Evolutionary conservation across 2,797 vertebrate species (phyloP).

Genomic region (Acanthopagrus latus): DNA sequence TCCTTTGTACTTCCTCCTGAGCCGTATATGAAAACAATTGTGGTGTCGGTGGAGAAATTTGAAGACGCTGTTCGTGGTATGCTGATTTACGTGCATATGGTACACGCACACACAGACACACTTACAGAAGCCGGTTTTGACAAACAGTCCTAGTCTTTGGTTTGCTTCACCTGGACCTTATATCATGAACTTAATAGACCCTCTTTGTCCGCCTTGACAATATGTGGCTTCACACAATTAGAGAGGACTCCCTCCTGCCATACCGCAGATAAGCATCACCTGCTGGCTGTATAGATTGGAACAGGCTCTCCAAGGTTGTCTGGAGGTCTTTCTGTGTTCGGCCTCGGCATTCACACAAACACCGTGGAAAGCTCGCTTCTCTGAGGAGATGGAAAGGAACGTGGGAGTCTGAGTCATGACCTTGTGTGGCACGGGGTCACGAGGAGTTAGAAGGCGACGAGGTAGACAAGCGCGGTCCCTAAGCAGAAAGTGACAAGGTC

Average conservation of each 20-base stretch:
- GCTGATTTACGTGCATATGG: constrained; percentile 7
- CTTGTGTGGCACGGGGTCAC: constrained; percentile 65
- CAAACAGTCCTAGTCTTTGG: constrained; percentile 48
- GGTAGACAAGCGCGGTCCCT: constrained; percentile 26
- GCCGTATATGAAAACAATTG: constrained; percentile 15
- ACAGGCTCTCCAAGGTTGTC: constrained; percentile 82
- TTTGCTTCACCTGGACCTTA: constrained; percentile 65
- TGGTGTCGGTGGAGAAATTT: constrained; percentile 16
- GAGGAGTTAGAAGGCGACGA: constrained; percentile 42
- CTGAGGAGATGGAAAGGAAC: constrained; percentile 56
- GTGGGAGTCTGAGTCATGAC: constrained; percentile 60
- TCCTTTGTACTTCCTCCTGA: neutral
- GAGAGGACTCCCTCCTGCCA: constrained; percentile 74
- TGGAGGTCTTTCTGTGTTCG: constrained; percentile 81
- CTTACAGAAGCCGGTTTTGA: constrained; percentile 46
- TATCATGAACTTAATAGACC: constrained; percentile 78
- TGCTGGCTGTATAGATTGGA: constrained; percentile 82
- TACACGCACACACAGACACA: too few species aligned
- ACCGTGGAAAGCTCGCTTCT: constrained; percentile 52
- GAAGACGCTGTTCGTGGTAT: constrained; percentile 15
- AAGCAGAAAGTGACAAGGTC: constrained; percentile 68
- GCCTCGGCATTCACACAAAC: constrained; percentile 56
- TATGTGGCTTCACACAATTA: constrained; percentile 83
- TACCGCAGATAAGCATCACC: constrained; percentile 81
- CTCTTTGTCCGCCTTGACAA: constrained; percentile 82